These are phyloP conservation scores for Ophioderma brevispina DNA, from an alignment of 35 echinoderm and acorn worm species.

Conservation along the genomic window DNA sequence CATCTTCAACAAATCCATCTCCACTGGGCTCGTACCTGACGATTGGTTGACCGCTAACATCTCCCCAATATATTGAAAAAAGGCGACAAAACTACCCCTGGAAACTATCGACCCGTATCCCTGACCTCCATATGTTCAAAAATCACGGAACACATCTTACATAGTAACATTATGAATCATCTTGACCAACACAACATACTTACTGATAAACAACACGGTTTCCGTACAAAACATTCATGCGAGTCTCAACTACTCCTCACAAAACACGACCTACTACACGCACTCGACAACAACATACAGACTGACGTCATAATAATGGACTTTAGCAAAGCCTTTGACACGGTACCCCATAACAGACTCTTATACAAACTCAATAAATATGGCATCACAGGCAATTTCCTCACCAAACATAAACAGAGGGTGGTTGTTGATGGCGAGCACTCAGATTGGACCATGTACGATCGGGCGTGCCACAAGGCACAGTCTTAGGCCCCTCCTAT, in stretches of 20 bases:
- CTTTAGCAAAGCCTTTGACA: slow-evolving; percentile 46
- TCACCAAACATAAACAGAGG: no score
- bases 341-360: slow-evolving; percentile 27
- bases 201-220: slow-evolving; percentile 50
- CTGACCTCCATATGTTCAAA: slow-evolving; percentile 66
- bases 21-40: slow-evolving; percentile 25
- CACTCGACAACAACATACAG: slow-evolving; percentile 23
- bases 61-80: slow-evolving; percentile 74
- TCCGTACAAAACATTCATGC: slow-evolving; percentile 44
- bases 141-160: slow-evolving; percentile 53
- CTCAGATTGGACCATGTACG: neutral
- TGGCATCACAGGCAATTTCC: slow-evolving; percentile 12
- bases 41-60: slow-evolving; percentile 72
- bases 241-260: slow-evolving; percentile 53
- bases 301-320: slow-evolving; percentile 43
- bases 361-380: slow-evolving; percentile 4
- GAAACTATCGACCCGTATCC: slow-evolving; percentile 45
- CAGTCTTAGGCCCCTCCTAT: slow-evolving; percentile 2
- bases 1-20: slow-evolving; percentile 34
- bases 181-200: slow-evolving; percentile 41
- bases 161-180: slow-evolving; percentile 48
- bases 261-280: slow-evolving; percentile 16
- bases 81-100: slow-evolving; percentile 43
- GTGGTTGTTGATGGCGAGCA: slow-evolving; percentile 11
- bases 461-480: slow-evolving; percentile 1